Evolutionary conservation across 2,113 vertebrate species (phyloP).

Genomic region (Hippotragus niger): DNA sequence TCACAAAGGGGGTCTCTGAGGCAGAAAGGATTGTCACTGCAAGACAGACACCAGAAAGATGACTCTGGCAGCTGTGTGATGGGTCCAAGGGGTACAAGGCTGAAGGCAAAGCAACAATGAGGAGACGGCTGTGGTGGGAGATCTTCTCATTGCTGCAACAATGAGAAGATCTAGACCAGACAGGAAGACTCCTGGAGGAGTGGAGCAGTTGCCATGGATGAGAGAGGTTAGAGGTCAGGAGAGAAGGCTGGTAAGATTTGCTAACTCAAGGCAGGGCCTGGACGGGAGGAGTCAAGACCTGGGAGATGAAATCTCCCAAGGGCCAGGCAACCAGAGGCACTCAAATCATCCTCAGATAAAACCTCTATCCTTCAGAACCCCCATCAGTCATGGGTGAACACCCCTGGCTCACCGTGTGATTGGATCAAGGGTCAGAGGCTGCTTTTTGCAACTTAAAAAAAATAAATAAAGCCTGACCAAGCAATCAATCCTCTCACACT

Average conservation of each 20-base stretch:
- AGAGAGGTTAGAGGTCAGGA: rapidly evolving
- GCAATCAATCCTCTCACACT: background rate
- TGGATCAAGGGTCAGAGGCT: background rate
- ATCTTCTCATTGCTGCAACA: too few species aligned
- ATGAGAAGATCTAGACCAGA: background rate
- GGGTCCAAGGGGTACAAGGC: background rate
- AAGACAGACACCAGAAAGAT: background rate
- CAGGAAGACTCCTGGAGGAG: background rate
- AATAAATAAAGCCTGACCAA: background rate
- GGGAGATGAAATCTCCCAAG: background rate
- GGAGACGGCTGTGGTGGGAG: too few species aligned
- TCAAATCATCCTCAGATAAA: background rate
- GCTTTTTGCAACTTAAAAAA: background rate
- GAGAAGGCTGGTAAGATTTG: background rate
- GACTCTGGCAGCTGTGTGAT: too few species aligned
- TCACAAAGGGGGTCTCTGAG: background rate
- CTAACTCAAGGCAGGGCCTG: rapidly evolving
- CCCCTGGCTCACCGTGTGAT: background rate
- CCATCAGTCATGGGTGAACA: background rate
- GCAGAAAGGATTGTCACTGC: background rate
- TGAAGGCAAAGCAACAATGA: background rate
- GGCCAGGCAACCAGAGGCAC: background rate
- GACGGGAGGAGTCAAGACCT: background rate
- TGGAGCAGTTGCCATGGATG: rapidly evolving
- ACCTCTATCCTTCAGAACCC: rapidly evolving